A percentile compares a stretch with the other conserved stretches of the same genome.
phyloP scores from a whole-genome alignment of 1,140 invertebrate species.

The Sitobion miscanthi region DNA sequence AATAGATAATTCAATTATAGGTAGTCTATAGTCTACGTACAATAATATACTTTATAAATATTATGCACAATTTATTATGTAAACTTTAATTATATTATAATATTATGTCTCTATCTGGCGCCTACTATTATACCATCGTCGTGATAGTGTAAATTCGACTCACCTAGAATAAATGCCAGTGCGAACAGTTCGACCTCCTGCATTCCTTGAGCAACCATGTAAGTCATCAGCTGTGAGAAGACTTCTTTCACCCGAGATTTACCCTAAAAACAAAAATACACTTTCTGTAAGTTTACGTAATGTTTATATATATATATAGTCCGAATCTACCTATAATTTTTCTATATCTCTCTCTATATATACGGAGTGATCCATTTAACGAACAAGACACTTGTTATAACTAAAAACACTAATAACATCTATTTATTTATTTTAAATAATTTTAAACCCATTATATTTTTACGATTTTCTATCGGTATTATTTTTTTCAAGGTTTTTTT shows the following conservation, averaged over 20 bases:
- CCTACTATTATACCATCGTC: no score
- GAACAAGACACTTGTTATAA: background rate
- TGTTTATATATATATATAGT: background rate
- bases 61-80: background rate
- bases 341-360: background rate
- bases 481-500: no score
- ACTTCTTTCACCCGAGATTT: conserved; percentile 84
- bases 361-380: background rate
- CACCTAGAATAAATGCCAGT: conserved; percentile 80
- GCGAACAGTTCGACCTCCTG: conserved; percentile 84
- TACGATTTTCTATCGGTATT: no score
- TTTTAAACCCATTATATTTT: background rate
- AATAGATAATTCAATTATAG: background rate
- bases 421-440: background rate
- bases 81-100: background rate
- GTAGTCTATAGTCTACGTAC: background rate
- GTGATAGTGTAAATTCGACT: conserved; percentile 60
- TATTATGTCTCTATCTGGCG: background rate
- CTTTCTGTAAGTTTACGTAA: background rate
- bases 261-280: conserved; percentile 67
- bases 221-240: conserved; percentile 79
- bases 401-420: background rate
- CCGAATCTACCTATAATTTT: background rate
- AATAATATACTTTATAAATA: background rate
- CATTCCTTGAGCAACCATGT: conserved; percentile 79